Evolutionary conservation across 2,888 invertebrate species (phyloP), one percentile per base, ranked within the genome.

Genomic region (Ceriagrion tenellum): DNA sequence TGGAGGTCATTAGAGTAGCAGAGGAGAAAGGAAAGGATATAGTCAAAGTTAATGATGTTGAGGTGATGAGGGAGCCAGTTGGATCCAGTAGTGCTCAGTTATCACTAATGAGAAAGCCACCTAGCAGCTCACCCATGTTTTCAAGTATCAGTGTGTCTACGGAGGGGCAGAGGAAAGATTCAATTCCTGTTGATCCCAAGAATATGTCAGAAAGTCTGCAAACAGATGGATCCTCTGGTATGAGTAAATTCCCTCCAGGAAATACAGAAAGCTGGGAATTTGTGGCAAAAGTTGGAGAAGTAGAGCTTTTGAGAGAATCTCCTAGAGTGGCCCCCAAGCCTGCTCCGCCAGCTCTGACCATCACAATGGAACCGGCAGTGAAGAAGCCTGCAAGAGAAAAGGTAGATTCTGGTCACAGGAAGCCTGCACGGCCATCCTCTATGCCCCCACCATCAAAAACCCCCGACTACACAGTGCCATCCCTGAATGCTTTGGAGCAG

Each of bases 181-280:
- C 55, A 63, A 13, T 81, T 10, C 69, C 93, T 13, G 40, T 26
- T 4, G 93, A 93, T 4, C 10, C 69, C 2, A 93, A 93, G n/a
- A 93, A 26, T 55, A 18, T 47, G 2, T 0, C 93, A 40, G 93
- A 93, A 47, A 12, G 63, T 23, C 0, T 93, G 1, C 93, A 93
- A 47, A 69, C 69, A 8, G 93, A 93, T 47, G 47, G 30, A 10
- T 26, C 69, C 47, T 93, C 93, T 47, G 69, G 35, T 26, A 47
- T 63, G 69, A 69, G 69, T 93, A 93, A 93, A 47, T 93, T 93
- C 23, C 93, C 93, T 30, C n/a, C 93, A n/a, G 93, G 93, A n/a
- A 93, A 93, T 47, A 93, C 93, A 47, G 93, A 93, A n/a, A 93
- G 93, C 55, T 93, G 93, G 93, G 93, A 93, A 93, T 93, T 93